Percentiles rank a stretch among this genome's conserved stretches.
phyloP scores from a whole-genome alignment of 2,888 invertebrate genomes.

The Macrostomum cliftonense region DNA sequence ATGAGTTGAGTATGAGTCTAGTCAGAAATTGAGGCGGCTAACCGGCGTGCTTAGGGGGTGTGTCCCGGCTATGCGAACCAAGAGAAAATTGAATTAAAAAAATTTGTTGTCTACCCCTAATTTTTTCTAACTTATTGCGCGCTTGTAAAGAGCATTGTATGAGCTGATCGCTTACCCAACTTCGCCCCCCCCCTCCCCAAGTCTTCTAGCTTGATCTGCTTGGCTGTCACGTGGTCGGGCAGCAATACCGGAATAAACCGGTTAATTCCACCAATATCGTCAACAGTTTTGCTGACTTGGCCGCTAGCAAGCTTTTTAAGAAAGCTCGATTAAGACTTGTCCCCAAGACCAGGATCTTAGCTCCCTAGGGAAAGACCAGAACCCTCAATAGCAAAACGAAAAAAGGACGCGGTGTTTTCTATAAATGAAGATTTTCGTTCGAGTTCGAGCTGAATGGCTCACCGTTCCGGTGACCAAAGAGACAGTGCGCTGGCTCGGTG shows the following conservation, averaged over 20 bases:
- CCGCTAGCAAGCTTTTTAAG: too few species aligned
- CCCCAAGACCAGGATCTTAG: too few species aligned
- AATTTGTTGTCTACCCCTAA: too few species aligned
- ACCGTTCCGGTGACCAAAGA: constrained; percentile 43
- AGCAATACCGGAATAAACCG: not conserved
- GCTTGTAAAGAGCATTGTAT: not conserved
- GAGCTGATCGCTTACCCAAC: not conserved
- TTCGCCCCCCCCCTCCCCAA: not conserved
- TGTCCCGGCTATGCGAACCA: too few species aligned
- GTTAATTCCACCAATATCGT: not conserved
- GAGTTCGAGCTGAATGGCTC: constrained; percentile 45
- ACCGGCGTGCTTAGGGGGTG: not conserved
- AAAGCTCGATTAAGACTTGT: too few species aligned
- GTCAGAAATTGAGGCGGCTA: too few species aligned
- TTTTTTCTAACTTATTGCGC: too few species aligned
- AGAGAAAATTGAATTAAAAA: not conserved
- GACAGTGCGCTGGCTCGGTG: constrained; percentile 42
- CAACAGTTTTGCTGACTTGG: not conserved
- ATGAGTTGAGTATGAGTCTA: too few species aligned
- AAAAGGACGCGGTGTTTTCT: too few species aligned
- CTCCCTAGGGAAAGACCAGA: too few species aligned
- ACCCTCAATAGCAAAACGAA: too few species aligned
- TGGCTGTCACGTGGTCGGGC: not conserved
- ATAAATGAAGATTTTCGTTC: constrained; percentile 45
- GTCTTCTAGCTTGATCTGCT: too few species aligned